Evolutionary conservation across 1,140 invertebrate species (phyloP).

Genomic region (Globodera rostochiensis): DNA sequence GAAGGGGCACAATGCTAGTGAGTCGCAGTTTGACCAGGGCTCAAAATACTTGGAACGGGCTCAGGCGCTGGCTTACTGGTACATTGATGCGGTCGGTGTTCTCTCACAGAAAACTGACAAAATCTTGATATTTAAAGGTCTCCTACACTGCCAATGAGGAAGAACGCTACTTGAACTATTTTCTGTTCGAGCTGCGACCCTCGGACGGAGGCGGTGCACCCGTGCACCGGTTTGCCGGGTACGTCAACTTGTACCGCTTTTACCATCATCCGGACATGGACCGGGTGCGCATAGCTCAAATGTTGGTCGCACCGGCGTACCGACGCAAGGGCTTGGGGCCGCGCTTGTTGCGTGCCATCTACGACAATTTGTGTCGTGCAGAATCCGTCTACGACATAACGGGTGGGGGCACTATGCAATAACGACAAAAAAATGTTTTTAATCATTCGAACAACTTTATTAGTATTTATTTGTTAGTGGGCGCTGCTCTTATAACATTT

Average conservation of each 20-base stretch:
- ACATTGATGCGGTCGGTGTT: slow-evolving; percentile 78
- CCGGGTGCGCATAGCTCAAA: slow-evolving; percentile 77
- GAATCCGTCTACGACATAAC: slow-evolving; percentile 82
- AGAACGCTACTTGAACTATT: slow-evolving; percentile 85
- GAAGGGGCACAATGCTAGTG: slow-evolving; percentile 63
- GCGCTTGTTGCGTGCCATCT: slow-evolving; percentile 77
- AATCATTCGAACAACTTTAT: no score
- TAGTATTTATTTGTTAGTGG: no score
- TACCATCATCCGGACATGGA: slow-evolving; percentile 86
- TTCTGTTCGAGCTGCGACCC: slow-evolving; percentile 72
- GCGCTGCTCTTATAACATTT: no score
- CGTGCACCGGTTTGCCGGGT: slow-evolving; percentile 80
- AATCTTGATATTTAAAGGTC: slow-evolving; percentile 1
- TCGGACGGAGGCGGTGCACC: slow-evolving; percentile 17
- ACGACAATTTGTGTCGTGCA: slow-evolving; percentile 75
- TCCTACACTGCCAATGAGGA: slow-evolving; percentile 82
- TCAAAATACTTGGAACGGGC: slow-evolving; percentile 78
- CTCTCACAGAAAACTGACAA: neutral
- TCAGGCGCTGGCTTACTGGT: slow-evolving; percentile 90
- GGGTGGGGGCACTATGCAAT: slow-evolving; percentile 67
- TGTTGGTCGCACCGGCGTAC: slow-evolving; percentile 57
- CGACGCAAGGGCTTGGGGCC: slow-evolving; percentile 76
- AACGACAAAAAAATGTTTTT: neutral
- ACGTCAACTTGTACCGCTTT: slow-evolving; percentile 88
- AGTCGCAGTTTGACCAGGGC: slow-evolving; percentile 73